A percentile compares a stretch with the other conserved stretches of the same genome.
Evolutionary conservation across 2,113 vertebrate species (phyloP).

Genomic region (Platichthys flesus): DNA sequence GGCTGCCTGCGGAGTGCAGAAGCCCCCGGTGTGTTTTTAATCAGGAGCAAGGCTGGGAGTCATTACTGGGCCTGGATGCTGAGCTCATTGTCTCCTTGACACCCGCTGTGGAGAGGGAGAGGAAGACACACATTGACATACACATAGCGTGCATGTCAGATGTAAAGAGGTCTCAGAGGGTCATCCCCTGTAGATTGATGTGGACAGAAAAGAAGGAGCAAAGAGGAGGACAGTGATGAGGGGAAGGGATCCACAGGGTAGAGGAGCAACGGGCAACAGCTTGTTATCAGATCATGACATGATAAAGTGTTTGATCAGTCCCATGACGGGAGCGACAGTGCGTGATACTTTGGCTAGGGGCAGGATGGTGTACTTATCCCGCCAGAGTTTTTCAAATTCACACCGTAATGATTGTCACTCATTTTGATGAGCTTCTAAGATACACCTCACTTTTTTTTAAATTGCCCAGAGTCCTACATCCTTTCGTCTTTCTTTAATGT

Average conservation of each 20-base stretch:
- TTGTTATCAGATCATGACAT: conserved; percentile 44
- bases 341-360: conserved; percentile 3
- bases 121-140: conserved; percentile 22
- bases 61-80: conserved; percentile 78
- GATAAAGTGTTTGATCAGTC: conserved; percentile 46
- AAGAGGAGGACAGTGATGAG: conserved; percentile 28
- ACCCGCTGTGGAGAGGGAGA: conserved; percentile 58
- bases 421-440: conserved; percentile 3
- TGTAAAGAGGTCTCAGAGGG: conserved; percentile 65
- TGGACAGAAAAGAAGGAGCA: conserved; percentile 37
- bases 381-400: conserved; percentile 21
- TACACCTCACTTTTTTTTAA: neutral
- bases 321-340: conserved; percentile 11
- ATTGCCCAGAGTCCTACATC: too few species aligned
- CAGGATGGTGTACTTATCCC: conserved; percentile 5
- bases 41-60: conserved; percentile 84
- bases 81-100: conserved; percentile 82
- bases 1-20: conserved; percentile 83
- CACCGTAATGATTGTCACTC: conserved; percentile 7
- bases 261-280: conserved; percentile 33
- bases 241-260: conserved; percentile 28
- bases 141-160: conserved; percentile 62
- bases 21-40: conserved; percentile 87
- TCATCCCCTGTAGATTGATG: conserved; percentile 62
- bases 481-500: neutral